These are phyloP conservation scores for Chrosomus eos DNA, from an alignment of 2,797 vertebrate species.

Conservation along the genomic window DNA sequence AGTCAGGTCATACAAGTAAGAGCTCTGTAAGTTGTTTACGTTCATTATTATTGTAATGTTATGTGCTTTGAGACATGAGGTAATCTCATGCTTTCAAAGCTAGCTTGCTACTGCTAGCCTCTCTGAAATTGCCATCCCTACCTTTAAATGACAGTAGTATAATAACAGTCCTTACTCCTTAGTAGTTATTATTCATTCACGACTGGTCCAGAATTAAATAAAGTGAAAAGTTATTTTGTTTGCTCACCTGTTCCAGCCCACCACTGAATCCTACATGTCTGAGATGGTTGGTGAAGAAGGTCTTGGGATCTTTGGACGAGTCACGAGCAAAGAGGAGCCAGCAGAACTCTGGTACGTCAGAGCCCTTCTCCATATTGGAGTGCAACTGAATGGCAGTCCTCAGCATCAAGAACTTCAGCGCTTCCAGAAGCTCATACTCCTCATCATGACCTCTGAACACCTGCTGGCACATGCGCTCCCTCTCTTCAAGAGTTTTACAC, in stretches of 20 bases:
- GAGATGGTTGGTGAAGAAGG: conserved; percentile 84
- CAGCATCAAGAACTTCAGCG: conserved; percentile 86
- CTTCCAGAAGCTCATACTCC: conserved; percentile 86
- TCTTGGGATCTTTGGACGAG: conserved; percentile 80
- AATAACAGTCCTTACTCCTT: too few species aligned
- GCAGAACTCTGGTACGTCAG: conserved; percentile 83
- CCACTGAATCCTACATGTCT: conserved; percentile 85
- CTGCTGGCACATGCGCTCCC: conserved; percentile 77
- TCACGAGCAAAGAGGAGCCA: conserved; percentile 87
- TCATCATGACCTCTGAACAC: conserved; percentile 80
- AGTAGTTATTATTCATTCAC: not conserved
- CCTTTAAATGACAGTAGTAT: not conserved
- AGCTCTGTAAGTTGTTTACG: too few species aligned
- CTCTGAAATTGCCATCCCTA: not conserved
- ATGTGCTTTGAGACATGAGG: too few species aligned
- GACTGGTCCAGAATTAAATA: not conserved
- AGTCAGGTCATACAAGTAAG: too few species aligned
- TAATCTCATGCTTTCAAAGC: not conserved
- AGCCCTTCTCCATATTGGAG: conserved; percentile 73
- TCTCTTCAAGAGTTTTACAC: conserved; percentile 66
- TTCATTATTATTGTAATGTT: too few species aligned
- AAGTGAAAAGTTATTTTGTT: not conserved
- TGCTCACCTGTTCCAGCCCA: conserved; percentile 85
- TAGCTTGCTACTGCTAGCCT: not conserved
- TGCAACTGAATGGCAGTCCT: conserved; percentile 81